phyloP scores from a whole-genome alignment of 2,113 vertebrate species.

The Pungitius pungitius region DNA sequence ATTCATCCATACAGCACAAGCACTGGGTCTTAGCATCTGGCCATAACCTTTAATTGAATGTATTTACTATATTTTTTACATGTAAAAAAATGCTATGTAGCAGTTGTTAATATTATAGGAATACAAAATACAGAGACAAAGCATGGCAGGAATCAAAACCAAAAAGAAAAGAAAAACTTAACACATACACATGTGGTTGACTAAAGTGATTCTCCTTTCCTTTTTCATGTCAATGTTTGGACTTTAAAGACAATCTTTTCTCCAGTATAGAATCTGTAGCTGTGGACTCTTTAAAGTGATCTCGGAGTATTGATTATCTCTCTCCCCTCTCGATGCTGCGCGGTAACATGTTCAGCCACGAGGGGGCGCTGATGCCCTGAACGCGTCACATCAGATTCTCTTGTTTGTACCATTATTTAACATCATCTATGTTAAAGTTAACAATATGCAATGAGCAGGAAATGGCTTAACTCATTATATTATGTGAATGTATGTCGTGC shows the following conservation, averaged over 20 bases:
- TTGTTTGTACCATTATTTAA: neutral
- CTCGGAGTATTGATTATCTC: no score
- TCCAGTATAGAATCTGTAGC: no score
- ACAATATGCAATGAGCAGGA: neutral
- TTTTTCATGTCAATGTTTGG: no score
- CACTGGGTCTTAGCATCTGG: neutral
- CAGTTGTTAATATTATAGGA: neutral
- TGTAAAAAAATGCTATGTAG: neutral
- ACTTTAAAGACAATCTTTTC: no score
- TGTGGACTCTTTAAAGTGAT: no score
- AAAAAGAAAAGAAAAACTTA: no score
- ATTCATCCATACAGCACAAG: neutral
- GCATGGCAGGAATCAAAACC: neutral
- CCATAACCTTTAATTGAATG: neutral
- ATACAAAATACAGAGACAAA: neutral
- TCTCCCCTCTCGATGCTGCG: neutral
- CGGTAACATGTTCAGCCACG: neutral
- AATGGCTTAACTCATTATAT: rapidly evolving
- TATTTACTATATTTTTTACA: neutral
- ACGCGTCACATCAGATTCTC: slow-evolving; percentile 4
- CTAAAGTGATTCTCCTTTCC: no score
- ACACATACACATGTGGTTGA: no score
- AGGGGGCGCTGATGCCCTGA: rapidly evolving
- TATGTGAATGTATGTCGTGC: rapidly evolving
- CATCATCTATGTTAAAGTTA: neutral